Percentiles rank a stretch among this genome's conserved stretches.
Conservation (phyloP, 2,113 vertebrate species). For the Platichthys flesus region DNA sequence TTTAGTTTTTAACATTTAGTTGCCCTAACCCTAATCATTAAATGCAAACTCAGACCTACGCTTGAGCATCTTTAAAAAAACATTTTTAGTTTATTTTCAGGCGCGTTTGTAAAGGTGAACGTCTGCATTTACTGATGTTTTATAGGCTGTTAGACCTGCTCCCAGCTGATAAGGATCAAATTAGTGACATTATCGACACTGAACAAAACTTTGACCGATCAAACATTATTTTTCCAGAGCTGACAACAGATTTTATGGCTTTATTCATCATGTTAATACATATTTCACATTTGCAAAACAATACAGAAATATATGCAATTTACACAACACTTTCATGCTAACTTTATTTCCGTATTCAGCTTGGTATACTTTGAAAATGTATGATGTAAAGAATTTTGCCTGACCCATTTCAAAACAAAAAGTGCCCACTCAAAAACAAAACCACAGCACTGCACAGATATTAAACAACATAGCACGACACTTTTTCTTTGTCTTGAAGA, state of each 20-base stretch:
- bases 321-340: too few species aligned
- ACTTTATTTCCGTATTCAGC: too few species aligned
- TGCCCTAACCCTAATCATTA: too few species aligned
- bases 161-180: background rate
- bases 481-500: background rate
- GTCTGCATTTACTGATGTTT: background rate
- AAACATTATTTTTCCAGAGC: background rate
- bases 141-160: background rate
- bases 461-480: background rate
- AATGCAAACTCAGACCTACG: too few species aligned
- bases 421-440: background rate
- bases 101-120: background rate
- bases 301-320: background rate
- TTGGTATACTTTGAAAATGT: too few species aligned
- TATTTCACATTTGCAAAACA: background rate
- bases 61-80: too few species aligned
- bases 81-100: too few species aligned
- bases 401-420: too few species aligned
- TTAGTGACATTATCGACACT: background rate
- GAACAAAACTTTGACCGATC: too few species aligned
- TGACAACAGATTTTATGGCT: background rate
- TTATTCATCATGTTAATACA: background rate
- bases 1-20: too few species aligned
- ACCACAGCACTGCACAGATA: background rate
- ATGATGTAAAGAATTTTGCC: too few species aligned